Percentiles rank a stretch among this genome's conserved stretches.
Evolutionary conservation across 1,140 invertebrate genomes (phyloP).

Genomic region (Ceratosolen fusciceps): DNA sequence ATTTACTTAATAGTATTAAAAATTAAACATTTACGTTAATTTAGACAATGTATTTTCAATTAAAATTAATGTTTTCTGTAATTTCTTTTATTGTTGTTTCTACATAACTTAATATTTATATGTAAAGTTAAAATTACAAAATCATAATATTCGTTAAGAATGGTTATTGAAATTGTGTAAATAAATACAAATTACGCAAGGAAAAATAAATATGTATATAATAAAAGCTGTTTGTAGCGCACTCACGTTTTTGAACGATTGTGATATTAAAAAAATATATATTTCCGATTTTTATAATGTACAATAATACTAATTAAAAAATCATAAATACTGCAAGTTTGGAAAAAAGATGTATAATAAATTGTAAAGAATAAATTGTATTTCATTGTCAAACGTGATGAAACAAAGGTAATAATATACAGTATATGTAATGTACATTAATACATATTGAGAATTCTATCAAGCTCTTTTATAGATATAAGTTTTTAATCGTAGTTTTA

Average conservation of each 20-base stretch:
- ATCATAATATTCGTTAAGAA: too few species aligned
- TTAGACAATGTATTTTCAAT: background rate
- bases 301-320: background rate
- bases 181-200: background rate
- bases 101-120: background rate
- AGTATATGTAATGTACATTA: too few species aligned
- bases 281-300: background rate
- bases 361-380: constrained; percentile 1
- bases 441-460: too few species aligned
- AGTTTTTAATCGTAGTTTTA: too few species aligned
- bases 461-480: too few species aligned
- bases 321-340: background rate
- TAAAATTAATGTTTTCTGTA: constrained; percentile 9
- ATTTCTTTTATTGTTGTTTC: background rate
- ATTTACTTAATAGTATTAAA: background rate
- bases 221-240: background rate
- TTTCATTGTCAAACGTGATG: constrained; percentile 4
- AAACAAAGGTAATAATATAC: background rate
- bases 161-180: too few species aligned
- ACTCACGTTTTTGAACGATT: background rate
- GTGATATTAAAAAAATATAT: background rate
- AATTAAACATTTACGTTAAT: constrained; percentile 12
- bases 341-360: background rate
- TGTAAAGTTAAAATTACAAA: constrained; percentile 24
- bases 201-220: background rate